A percentile compares a stretch with the other conserved stretches of the same genome.
These are phyloP conservation scores for Maccullochella peelii DNA, from an alignment of 2,113 vertebrate genomes.

Conservation along the genomic window DNA sequence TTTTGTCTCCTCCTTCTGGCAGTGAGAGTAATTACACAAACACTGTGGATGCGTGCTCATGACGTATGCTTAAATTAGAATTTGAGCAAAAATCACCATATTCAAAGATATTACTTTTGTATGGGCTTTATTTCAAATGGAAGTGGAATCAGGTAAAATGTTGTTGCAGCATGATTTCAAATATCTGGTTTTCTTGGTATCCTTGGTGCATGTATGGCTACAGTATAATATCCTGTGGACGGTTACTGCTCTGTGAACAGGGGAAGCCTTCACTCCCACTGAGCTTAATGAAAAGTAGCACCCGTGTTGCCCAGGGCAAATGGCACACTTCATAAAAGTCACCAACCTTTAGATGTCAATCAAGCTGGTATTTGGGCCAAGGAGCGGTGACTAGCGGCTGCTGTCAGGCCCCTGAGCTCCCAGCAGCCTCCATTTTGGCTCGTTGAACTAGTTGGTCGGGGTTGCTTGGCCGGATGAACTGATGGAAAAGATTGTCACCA, in stretches of 20 bases:
- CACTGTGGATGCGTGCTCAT: no score
- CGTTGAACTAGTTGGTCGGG: slow-evolving; percentile 23
- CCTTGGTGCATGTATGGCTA: background rate
- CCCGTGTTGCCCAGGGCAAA: slow-evolving; percentile 39
- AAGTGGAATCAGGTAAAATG: background rate
- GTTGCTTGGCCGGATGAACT: background rate
- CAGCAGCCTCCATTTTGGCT: slow-evolving; percentile 55
- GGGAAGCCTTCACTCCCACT: slow-evolving; percentile 20
- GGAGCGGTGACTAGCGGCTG: slow-evolving; percentile 54
- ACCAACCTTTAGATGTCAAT: slow-evolving; percentile 73
- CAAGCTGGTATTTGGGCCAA: slow-evolving; percentile 69
- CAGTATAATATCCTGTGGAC: background rate
- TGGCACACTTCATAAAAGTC: slow-evolving; percentile 69
- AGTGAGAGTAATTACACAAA: no score
- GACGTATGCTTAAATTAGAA: no score
- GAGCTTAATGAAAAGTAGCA: slow-evolving; percentile 65
- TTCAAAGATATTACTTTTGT: no score
- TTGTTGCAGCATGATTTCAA: background rate
- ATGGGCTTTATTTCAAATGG: background rate
- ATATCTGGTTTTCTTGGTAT: background rate
- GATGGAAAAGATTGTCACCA: slow-evolving; percentile 43
- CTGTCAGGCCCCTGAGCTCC: slow-evolving; percentile 30
- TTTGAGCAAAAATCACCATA: no score
- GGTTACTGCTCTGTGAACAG: background rate
- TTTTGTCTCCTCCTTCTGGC: no score